phyloP scores from a whole-genome alignment of 2,888 invertebrate species.

The Andrena haemorrhoa region DNA sequence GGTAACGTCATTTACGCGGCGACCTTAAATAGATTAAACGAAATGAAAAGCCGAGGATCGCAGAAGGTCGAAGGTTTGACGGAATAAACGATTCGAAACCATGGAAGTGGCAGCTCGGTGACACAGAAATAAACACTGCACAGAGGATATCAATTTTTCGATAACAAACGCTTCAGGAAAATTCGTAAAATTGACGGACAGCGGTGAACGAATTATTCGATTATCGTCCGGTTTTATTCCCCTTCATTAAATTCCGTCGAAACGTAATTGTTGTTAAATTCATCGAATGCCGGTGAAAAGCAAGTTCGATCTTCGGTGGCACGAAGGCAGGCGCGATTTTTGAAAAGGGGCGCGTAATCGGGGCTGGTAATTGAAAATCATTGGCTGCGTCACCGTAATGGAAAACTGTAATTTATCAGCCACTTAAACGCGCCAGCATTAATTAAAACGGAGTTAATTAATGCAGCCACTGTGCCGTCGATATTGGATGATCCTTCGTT shows the following conservation, averaged over 20 bases:
- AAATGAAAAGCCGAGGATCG: neutral
- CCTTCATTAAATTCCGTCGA: neutral
- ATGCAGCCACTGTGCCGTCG: constrained; percentile 2
- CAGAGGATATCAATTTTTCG: neutral
- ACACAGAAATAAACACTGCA: too few species aligned
- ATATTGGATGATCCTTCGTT: neutral
- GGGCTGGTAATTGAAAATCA: neutral
- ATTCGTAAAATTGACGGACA: neutral
- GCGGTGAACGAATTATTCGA: constrained; percentile 2
- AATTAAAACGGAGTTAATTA: constrained; percentile 46
- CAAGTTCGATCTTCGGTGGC: neutral
- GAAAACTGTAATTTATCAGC: constrained; percentile 42
- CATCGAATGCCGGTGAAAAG: neutral
- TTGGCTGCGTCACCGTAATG: constrained; percentile 12
- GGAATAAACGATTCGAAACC: neutral
- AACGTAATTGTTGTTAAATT: neutral
- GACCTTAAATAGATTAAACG: constrained; percentile 6
- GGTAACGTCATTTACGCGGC: neutral
- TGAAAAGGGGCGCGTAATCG: neutral
- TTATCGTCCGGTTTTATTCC: neutral
- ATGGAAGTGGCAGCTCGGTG: too few species aligned
- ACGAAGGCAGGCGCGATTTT: neutral
- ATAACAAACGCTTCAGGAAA: neutral
- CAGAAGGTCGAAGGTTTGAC: neutral
- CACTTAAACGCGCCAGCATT: constrained; percentile 15